These are phyloP conservation scores for Patella caerulea DNA, from an alignment of 2,888 invertebrate genomes.

Conservation along the genomic window DNA sequence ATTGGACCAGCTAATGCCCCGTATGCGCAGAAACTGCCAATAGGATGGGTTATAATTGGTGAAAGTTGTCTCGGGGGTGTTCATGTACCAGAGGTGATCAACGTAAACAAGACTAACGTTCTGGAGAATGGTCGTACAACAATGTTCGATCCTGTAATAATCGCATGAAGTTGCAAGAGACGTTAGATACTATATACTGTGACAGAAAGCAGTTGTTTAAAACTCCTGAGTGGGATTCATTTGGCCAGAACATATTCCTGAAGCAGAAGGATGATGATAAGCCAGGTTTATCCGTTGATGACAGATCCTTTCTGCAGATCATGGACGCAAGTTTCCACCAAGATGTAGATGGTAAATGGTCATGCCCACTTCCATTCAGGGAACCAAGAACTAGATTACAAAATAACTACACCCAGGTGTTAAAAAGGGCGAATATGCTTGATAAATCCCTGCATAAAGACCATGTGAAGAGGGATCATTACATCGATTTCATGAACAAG, in stretches of 20 bases:
- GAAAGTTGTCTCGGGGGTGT: conserved; percentile 16
- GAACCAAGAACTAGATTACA: background rate
- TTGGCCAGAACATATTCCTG: no score
- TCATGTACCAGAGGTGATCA: conserved; percentile 11
- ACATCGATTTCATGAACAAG: background rate
- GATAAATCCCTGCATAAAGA: background rate
- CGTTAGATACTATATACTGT: background rate
- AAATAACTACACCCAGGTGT: background rate
- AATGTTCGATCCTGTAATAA: conserved; percentile 4
- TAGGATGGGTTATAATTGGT: conserved; percentile 19
- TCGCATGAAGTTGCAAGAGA: background rate
- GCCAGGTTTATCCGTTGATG: background rate
- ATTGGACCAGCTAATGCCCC: conserved; percentile 7
- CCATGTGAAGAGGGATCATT: background rate
- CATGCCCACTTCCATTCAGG: background rate
- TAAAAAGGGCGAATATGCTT: background rate
- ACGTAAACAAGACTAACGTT: conserved; percentile 2
- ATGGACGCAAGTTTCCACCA: background rate
- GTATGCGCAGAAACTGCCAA: conserved; percentile 21
- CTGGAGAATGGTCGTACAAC: conserved; percentile 11
- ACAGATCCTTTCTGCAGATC: background rate
- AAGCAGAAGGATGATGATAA: background rate
- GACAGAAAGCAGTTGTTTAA: background rate
- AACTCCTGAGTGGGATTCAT: background rate
- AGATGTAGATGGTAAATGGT: background rate